phyloP scores from a whole-genome alignment of 2,113 vertebrate genomes.

The cat (Felis catus) region F.catus_Fca126_mat1.0 CM031412.1:215443501-215444000 shows the following conservation, averaged over 20 bases:
- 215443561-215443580: not conserved
- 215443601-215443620: slow-evolving; percentile 53
- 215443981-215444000: not conserved
- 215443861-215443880: not conserved
- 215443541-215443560: not conserved
- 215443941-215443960: not conserved
- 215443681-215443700: slow-evolving; percentile 30
- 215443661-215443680: slow-evolving; percentile 18
- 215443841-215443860: slow-evolving; percentile 21
- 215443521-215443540: not conserved
- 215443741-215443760: slow-evolving; percentile 35
- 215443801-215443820: slow-evolving; percentile 53
- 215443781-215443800: slow-evolving; percentile 58
- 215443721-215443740: slow-evolving; percentile 48
- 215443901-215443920: not conserved
- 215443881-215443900: not conserved
- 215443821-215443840: not conserved
- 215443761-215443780: not conserved
- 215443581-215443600: slow-evolving; percentile 8
- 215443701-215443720: slow-evolving; percentile 60
- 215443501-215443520: not conserved
- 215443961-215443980: not conserved
- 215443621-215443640: slow-evolving; percentile 49
- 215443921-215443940: slow-evolving; percentile 20
- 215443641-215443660: not conserved